Evolutionary conservation across 2,113 vertebrate genomes (phyloP), one percentile per base, ranked within the genome.

Genomic region (Ranitomeya variabilis): DNA sequence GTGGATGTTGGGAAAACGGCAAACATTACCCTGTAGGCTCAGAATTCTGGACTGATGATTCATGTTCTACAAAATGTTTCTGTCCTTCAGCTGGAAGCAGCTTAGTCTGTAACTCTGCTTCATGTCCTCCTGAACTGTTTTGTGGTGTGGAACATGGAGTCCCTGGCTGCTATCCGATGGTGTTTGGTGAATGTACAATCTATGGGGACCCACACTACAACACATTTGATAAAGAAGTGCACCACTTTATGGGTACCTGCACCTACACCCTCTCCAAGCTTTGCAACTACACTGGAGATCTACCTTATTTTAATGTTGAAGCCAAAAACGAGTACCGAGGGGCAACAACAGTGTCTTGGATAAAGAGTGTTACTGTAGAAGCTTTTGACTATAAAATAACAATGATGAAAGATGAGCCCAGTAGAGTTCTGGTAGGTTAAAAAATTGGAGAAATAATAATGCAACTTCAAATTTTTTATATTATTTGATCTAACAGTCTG

Each of bases 161-260:
- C 78, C 91, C 91, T 0, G 81, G 21, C 85, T 93, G 90, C 73
- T 79, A 91, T 90, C 60, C 85, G 1, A 13, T 69, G 2, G 83
- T 89, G 19, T 92, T 91, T 0, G 95, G 95, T 90, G 93, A 90
- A 80, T 97, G 96, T 89, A 94, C 93, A 0, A 90, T 96, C 45
- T 91, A 95, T 67, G 85, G 92, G 0, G 92, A 95, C 90, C 93
- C 95, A 4, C 93, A 95, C 81, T 96, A 94, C 92, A 94, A 90
- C 85, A 96, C 95, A 66, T 97, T 96, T 91, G 97, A 97, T 91
- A 95, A 95, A 57, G 90, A 92, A 90, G 91, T 87, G 0, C 95
- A 96, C 89, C 89, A 71, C 90, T 96, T 97, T 90, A 94, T 93
- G 91, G 92, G 91, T 12, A 93, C 91, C 66, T 97, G 97, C 92